Base-by-base conservation (phyloP, 2,888 invertebrate genomes). In the Eupithecia vulgata region DNA sequence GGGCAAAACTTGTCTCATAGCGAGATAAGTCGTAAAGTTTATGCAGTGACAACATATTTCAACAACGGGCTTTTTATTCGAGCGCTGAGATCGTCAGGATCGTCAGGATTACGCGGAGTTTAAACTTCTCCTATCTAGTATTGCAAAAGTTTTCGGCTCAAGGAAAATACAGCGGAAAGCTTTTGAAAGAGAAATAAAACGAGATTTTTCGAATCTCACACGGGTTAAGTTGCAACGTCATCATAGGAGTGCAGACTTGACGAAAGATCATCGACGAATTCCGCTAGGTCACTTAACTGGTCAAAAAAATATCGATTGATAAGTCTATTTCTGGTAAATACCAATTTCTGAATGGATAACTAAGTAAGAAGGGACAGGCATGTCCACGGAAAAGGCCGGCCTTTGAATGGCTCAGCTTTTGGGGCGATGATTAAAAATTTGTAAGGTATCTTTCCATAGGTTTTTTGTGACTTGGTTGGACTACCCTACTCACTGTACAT, bases 41-140 rank as follows among this genome's bases (percentile, higher is more conserved):
- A 92, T 91, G 89, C 91, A 91, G 91, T 92, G 93, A 93, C 93
- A 90, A 93, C 92, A 94, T 93, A 93, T 93, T 92, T 92, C 88
- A 90, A 85, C 84, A 90, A 90, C 87, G 81, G 82, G 89, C 88
- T 87, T 91, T 93, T 92, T 93, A 93, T 93, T 93, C 91, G 89
- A 90, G 85, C 79, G 85, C 88, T 84, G 85, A 89, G 90, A 92
- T 92, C 92, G 92, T 92, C 90, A 70, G 87, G 83, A 90, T 89
- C 85, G 87, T 89, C 85, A n/a, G n/a, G n/a, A n/a, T 86, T 88
- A 85, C 85, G 82, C 85, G 81, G 87, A 90, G 86, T 91, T 91
- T 91, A 89, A 91, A 92, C 89, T 91, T 89, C 88, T 85, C 84
- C 86, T 83, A 81, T 84, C 83, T 78, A 87, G 91, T 93, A 93